A percentile compares a stretch with the other conserved stretches of the same genome.
These are phyloP conservation scores for Aphaenogaster ashmeadi DNA, from an alignment of 1,140 invertebrate genomes.

Conservation along the genomic window DNA sequence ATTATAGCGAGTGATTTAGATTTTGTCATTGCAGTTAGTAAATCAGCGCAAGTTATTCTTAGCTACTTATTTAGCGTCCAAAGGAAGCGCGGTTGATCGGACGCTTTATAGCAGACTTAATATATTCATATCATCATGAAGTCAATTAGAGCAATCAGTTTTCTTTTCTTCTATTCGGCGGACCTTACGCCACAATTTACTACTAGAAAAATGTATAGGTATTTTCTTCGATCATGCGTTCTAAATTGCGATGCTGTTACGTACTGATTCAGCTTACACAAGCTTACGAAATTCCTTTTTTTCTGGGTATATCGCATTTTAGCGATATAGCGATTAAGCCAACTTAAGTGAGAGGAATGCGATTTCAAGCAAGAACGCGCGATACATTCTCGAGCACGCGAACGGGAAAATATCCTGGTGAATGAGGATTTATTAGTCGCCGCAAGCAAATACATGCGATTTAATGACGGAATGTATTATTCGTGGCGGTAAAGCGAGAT, in stretches of 20 bases:
- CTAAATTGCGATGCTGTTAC: not conserved
- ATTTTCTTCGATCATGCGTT: not conserved
- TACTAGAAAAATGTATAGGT: not conserved
- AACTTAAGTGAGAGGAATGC: constrained; percentile 39
- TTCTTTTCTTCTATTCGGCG: constrained; percentile 17
- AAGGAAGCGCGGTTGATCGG: constrained; percentile 57
- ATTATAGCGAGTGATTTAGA: not conserved
- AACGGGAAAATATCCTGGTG: constrained; percentile 27
- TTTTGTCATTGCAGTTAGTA: constrained; percentile 35
- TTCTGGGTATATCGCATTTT: constrained; percentile 17
- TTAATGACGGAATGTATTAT: constrained; percentile 36
- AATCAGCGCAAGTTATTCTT: constrained; percentile 36
- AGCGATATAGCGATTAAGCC: constrained; percentile 30
- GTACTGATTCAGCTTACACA: not conserved
- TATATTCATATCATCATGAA: constrained; percentile 26
- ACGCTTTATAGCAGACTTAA: constrained; percentile 32
- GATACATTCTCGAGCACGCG: constrained; percentile 28
- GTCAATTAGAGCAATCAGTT: constrained; percentile 42
- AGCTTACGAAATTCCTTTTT: not conserved
- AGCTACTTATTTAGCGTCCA: constrained; percentile 42
- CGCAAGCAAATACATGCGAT: constrained; percentile 13
- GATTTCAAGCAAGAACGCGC: constrained; percentile 25
- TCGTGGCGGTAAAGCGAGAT: not conserved
- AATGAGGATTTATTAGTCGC: constrained; percentile 59
- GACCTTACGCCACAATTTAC: not conserved